phyloP scores from a whole-genome alignment of 2,113 vertebrate genomes.

The Corvus moneduloides region DNA sequence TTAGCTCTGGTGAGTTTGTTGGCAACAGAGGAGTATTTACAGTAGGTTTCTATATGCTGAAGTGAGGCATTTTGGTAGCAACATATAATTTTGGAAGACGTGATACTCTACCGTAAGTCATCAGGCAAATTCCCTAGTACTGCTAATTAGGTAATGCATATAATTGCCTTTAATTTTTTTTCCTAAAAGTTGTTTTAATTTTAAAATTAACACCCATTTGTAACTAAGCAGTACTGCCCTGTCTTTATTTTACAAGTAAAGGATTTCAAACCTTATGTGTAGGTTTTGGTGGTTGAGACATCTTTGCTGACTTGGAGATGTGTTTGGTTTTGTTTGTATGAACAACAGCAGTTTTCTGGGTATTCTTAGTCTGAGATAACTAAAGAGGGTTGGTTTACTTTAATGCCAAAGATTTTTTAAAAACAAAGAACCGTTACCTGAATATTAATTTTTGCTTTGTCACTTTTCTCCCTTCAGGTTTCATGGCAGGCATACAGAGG shows the following conservation, averaged over 20 bases:
- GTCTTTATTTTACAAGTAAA: background rate
- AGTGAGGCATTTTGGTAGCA: background rate
- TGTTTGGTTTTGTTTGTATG: background rate
- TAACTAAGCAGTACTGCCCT: background rate
- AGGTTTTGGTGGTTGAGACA: background rate
- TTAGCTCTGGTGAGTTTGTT: background rate
- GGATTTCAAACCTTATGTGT: background rate
- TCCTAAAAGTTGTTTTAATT: background rate
- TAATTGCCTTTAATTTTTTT: background rate
- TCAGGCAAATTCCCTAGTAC: background rate
- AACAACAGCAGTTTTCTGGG: background rate
- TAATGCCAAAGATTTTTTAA: background rate
- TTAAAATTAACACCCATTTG: background rate
- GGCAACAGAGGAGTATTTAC: background rate
- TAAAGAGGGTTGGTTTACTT: background rate
- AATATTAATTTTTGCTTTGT: background rate
- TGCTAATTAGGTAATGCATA: background rate
- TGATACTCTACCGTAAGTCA: background rate
- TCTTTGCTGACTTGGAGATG: background rate
- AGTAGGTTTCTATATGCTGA: background rate
- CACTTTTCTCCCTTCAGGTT: constrained; percentile 75
- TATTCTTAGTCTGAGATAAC: background rate
- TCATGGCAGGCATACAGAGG: constrained; percentile 88
- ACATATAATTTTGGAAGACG: background rate
- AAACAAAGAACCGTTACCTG: background rate